Base-by-base conservation (phyloP, 2,888 invertebrate genomes). In the Acanthosepion lycidas region DNA sequence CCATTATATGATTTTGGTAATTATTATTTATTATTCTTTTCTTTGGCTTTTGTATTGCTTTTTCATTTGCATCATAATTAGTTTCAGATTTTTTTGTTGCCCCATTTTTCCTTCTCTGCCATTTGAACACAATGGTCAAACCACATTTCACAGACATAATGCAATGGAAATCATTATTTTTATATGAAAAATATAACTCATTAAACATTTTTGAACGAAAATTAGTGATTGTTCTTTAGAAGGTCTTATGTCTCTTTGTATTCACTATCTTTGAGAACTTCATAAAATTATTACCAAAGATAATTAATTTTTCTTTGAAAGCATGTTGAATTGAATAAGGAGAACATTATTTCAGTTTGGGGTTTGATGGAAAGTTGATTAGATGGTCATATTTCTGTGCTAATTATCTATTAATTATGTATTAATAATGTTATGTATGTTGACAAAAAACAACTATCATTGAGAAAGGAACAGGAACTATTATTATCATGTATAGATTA, bases 351-450 rank as follows among this genome's bases (percentile, higher is more conserved):
- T 78, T 78, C 78, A 78, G 78, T 78, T 33, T 33, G n/a, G 3
- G n/a, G n/a, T 9, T n/a, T 78, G 78, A 78, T 78, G 78, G 33
- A n/a, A 78, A 78, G n/a, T 78, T 78, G 78, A 78, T 78, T 78
- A 78, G 78, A 78, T 78, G n/a, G n/a, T 9, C 78, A 78, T 78
- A 78, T n/a, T 78, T 78, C 33, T n/a, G 78, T 33, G 78, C 78
- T n/a, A 78, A 78, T 78, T 78, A 78, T 78, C n/a, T 78, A 78
- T 78, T 78, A 78, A 78, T 78, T 33, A 78, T 78, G n/a, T 78
- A n/a, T 78, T 78, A n/a, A 78, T 18, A 33, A 78, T 5, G 15
- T 78, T 78, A 42, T n/a, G 33, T 78, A n/a, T 78, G 78, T 78
- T 33, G 78, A n/a, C 78, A n/a, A 78, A 42, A 8, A 78, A 78